These are phyloP conservation scores for Heliconius ismenius DNA, from an alignment of 2,888 invertebrate genomes.

Conservation along the genomic window DNA sequence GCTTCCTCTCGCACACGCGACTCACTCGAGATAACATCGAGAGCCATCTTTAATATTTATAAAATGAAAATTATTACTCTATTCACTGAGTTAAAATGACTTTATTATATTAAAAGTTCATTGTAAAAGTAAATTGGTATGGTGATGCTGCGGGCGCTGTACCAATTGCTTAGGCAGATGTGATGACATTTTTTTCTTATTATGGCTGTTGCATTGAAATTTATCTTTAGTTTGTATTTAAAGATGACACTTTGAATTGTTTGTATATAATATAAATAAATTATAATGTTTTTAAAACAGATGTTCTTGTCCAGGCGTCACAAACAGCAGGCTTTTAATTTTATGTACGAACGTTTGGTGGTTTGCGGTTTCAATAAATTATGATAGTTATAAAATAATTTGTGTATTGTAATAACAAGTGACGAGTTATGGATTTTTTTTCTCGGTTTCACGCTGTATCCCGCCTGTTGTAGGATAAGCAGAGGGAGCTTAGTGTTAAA, in stretches of 20 bases:
- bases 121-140: constrained; percentile 77
- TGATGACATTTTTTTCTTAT: constrained; percentile 54
- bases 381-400: constrained; percentile 63
- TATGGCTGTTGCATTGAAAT: constrained; percentile 41
- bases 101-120: constrained; percentile 74
- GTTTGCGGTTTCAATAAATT: constrained; percentile 42
- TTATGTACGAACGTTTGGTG: constrained; percentile 33
- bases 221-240: constrained; percentile 35
- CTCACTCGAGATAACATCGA: constrained; percentile 76
- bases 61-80: constrained; percentile 73
- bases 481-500: no score
- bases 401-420: constrained; percentile 67
- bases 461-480: no score
- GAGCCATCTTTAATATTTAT: constrained; percentile 73
- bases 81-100: constrained; percentile 58
- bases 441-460: no score
- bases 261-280: constrained; percentile 35
- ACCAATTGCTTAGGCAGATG: constrained; percentile 60
- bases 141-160: constrained; percentile 61
- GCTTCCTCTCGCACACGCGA: constrained; percentile 74
- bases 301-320: constrained; percentile 41
- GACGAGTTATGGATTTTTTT: constrained; percentile 31
- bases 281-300: constrained; percentile 37
- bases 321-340: constrained; percentile 46
- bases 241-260: constrained; percentile 29